Conservation (phyloP, 2,113 vertebrate species). For the Scomber colias region DNA sequence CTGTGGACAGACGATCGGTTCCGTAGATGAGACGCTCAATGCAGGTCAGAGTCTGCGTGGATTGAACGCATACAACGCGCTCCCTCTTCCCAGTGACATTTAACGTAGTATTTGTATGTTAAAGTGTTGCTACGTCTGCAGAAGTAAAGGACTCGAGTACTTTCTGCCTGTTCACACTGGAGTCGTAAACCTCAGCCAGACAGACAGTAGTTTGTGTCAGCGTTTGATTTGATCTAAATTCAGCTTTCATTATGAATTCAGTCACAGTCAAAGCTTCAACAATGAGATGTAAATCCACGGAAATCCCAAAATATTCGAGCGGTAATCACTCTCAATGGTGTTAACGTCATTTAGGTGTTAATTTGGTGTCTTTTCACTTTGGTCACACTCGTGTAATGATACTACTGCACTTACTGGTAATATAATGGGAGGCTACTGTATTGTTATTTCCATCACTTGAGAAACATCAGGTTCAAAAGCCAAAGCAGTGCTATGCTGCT, state of each 20-base stretch:
- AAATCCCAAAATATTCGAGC: slow-evolving; percentile 1
- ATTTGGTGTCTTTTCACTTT: background rate
- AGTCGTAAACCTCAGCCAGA: slow-evolving; percentile 4
- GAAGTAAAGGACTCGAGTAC: too few species aligned
- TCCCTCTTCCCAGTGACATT: background rate
- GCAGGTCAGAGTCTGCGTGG: too few species aligned
- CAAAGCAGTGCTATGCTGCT: background rate
- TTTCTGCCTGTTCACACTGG: too few species aligned
- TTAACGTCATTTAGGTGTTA: background rate
- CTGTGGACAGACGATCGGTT: too few species aligned
- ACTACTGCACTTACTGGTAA: background rate
- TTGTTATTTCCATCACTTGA: slow-evolving; percentile 15
- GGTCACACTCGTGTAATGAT: background rate
- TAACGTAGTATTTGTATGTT: background rate
- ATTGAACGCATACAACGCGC: too few species aligned
- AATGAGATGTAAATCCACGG: slow-evolving; percentile 15
- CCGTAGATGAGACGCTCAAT: too few species aligned
- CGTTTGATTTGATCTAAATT: too few species aligned
- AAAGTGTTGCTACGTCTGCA: background rate
- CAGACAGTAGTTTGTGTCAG: background rate
- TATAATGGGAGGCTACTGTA: background rate
- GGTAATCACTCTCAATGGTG: background rate
- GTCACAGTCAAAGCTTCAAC: background rate
- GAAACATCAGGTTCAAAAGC: slow-evolving; percentile 15
- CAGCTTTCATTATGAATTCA: too few species aligned